Base-by-base conservation (phyloP, 2,888 invertebrate species). In the Acholoe squamosa region DNA sequence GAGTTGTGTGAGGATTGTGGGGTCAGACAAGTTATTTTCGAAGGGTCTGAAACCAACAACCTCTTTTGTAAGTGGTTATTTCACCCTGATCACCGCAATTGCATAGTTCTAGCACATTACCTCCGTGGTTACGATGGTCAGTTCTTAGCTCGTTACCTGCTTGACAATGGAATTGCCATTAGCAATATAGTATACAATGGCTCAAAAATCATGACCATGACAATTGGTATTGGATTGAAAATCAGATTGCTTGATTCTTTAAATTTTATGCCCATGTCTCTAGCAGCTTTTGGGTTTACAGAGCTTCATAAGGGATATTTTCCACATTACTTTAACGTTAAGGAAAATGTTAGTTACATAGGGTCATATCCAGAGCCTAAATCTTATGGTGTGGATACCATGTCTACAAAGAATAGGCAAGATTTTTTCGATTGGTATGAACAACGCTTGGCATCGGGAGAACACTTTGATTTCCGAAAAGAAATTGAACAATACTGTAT, bases 101-200 rank as follows among this genome's bases (percentile, higher is more conserved):
- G 19, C n/a, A 56, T 54, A 12, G 54, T 43, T 33, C 43, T 92
- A 5, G 92, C 92, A 0, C 92, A 92, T 54, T 91, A 92, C 31
- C 7, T 80, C 0, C 84, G 43, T 43, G 52, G 61, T 0, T 92
- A 92, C 33, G 92, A 92, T 89, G 22, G 22, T 0, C 67, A 84
- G 19, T 92, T 92, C 71, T 71, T 92, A n/a, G 84, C 19, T 5
- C 31, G 19, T 31, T 80, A 34, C 31, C 84, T 80, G 10, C 10
- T 80, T 10, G 16, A 31, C 7, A 31, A 80, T 16, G 33, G 34
- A 16, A 43, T 80, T 14, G 33, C 33, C 10, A 31, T 43, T 16
- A 31, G n/a, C 10, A 80, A 80, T n/a, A 43, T 80, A 7, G 80
- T 80, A 10, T 80, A 80, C 43, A 80, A 31, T 80, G 80, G 80